Evolutionary conservation across 2,797 vertebrate genomes (phyloP).

Genomic region (Takifugu rubripes): DNA sequence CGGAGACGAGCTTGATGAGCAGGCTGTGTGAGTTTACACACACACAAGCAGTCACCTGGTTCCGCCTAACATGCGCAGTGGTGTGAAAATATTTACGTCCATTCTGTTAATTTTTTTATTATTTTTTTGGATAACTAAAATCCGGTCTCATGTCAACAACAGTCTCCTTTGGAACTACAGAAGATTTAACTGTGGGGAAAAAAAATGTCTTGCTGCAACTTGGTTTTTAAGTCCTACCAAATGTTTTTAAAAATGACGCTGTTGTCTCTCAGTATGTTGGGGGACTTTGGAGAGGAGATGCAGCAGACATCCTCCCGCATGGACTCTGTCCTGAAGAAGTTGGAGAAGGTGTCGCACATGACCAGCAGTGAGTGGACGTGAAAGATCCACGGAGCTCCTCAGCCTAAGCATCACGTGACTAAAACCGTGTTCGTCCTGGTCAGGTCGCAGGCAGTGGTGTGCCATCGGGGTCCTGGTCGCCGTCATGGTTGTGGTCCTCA

Average conservation of each 20-base stretch:
- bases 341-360: conserved; percentile 86
- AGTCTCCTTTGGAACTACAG: too few species aligned
- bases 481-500: conserved; percentile 75
- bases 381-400: too few species aligned
- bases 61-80: too few species aligned
- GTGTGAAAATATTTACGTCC: too few species aligned
- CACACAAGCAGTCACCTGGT: neutral
- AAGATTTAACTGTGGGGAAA: too few species aligned
- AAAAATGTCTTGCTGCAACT: too few species aligned
- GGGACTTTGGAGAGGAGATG: conserved; percentile 83
- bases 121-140: too few species aligned
- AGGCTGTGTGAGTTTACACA: conserved; percentile 75
- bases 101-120: too few species aligned
- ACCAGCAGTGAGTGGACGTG: conserved; percentile 75
- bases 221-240: too few species aligned
- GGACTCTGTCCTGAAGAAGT: conserved; percentile 82
- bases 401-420: neutral
- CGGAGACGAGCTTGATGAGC: conserved; percentile 83
- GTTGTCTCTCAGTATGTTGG: conserved; percentile 71
- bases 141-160: too few species aligned
- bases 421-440: neutral
- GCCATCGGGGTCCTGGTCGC: conserved; percentile 77
- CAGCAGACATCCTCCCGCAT: conserved; percentile 81
- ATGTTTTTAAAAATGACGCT: neutral
- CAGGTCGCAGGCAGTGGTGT: conserved; percentile 85